Base-by-base conservation (phyloP, 37 sponge, comb jelly and placozoan species). In the Petrosia ficiformis region DNA sequence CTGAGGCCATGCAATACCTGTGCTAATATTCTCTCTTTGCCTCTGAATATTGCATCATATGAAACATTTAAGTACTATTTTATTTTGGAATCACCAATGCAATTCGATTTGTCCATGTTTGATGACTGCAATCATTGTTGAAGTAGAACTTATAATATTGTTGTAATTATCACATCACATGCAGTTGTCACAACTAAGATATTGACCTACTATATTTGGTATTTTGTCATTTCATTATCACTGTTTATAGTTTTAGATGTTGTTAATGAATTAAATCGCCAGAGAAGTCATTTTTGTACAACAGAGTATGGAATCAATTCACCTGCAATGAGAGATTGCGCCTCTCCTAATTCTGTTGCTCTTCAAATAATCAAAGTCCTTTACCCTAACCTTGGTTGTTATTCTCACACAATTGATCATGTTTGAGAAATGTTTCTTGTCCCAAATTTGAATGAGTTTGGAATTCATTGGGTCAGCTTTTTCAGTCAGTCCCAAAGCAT, bases 91-190 rank as follows among this genome's bases (percentile, higher is more conserved):
- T 78, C 29, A 14, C 42, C 4, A 30, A 30, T 2, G 43, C 79
- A 22, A 29, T 42, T 43, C 70, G 79, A 67, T 78, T 67, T 78
- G 79, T 68, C 32, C 2, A 43, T 11, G 75, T 74, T 72, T 72
- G 37, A 61, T 11, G 5, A 24, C 28, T 61, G n/a, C n/a, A n/a
- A n/a, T n/a, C n/a, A n/a, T n/a, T n/a, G n/a, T 48, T 8, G 14
- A 19, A 48, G 14, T 14, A 48, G 14, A 48, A 48, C 8, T 48
- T 48, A 48, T 14, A 48, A 48, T 48, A 19, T 48, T 48, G 14
- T 48, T 48, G 8, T 19, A 48, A 48, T 48, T 48, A 48, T 14
- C 8, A 48, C 14, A 19, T 48, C 14, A 14, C 14, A 19, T 48
- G 14, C 14, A 19, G 14, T 14, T 19, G 8, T n/a, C n/a, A n/a